Conservation (phyloP, 2,113 vertebrate species). For the Tichodroma muraria region DNA sequence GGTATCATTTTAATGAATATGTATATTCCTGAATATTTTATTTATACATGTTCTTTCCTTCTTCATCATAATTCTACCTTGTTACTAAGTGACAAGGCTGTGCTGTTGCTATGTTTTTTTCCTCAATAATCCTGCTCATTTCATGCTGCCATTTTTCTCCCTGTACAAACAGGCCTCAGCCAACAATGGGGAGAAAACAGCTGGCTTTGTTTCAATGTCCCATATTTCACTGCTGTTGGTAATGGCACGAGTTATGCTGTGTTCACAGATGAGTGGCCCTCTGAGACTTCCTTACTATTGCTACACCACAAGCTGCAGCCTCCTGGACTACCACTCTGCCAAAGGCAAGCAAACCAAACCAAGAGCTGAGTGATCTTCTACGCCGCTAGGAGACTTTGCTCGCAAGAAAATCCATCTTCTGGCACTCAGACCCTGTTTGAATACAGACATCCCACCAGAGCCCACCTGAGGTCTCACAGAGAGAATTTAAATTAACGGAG, state of each 20-base stretch:
- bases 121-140: not conserved
- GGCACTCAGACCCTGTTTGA: not conserved
- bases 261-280: not conserved
- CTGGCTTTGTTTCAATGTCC: not conserved
- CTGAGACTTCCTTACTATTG: not conserved
- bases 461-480: not conserved
- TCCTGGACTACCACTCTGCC: not conserved
- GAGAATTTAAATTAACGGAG: not conserved
- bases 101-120: constrained; percentile 9
- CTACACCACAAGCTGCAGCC: not conserved
- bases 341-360: not conserved
- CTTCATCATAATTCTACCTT: constrained; percentile 6
- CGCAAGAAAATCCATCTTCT: not conserved
- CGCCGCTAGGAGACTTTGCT: not conserved
- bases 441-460: not conserved
- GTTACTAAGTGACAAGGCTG: constrained; percentile 22
- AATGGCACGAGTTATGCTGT: not conserved
- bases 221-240: not conserved
- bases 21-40: constrained; percentile 27
- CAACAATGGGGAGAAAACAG: not conserved
- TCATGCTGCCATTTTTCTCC: not conserved
- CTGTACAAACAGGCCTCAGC: not conserved
- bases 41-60: constrained; percentile 10
- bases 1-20: constrained; percentile 35
- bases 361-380: not conserved